phyloP scores from a whole-genome alignment of 2,113 vertebrate species.

The Paramormyrops kingsleyae region DNA sequence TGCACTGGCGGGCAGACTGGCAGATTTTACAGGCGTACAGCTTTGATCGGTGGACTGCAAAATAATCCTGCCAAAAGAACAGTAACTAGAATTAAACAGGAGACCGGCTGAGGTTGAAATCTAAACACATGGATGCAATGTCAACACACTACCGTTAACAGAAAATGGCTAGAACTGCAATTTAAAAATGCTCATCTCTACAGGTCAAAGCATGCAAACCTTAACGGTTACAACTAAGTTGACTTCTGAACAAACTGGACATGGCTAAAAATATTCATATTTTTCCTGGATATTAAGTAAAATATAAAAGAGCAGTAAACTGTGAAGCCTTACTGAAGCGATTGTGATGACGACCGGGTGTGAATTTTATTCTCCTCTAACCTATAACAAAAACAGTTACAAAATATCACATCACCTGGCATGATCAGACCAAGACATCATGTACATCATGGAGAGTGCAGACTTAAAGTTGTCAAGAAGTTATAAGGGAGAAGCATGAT shows the following conservation, averaged over 20 bases:
- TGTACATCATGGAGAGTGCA: not conserved
- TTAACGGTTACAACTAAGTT: not conserved
- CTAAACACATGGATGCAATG: not conserved
- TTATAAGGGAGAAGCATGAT: not conserved
- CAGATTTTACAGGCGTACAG: conserved; percentile 67
- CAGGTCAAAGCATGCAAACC: not conserved
- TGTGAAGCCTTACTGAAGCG: conserved; percentile 42
- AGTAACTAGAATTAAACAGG: not conserved
- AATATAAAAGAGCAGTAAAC: conserved; percentile 21
- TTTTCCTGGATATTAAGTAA: not conserved
- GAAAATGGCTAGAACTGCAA: not conserved
- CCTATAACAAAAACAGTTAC: conserved; percentile 36
- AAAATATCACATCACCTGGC: not conserved
- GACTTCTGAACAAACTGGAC: not conserved
- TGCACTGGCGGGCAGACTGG: conserved; percentile 69
- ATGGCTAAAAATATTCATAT: not conserved
- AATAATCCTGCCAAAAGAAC: conserved; percentile 64
- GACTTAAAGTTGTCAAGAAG: not conserved
- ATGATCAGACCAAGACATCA: not conserved
- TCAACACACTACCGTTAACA: not conserved
- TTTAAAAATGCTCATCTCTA: not conserved
- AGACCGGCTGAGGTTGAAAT: not conserved
- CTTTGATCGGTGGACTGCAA: conserved; percentile 79
- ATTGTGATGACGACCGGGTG: conserved; percentile 60
- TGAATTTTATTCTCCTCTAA: conserved; percentile 68